These are phyloP conservation scores for Unio delphinus DNA, from an alignment of 2,888 invertebrate species.

Conservation along the genomic window DNA sequence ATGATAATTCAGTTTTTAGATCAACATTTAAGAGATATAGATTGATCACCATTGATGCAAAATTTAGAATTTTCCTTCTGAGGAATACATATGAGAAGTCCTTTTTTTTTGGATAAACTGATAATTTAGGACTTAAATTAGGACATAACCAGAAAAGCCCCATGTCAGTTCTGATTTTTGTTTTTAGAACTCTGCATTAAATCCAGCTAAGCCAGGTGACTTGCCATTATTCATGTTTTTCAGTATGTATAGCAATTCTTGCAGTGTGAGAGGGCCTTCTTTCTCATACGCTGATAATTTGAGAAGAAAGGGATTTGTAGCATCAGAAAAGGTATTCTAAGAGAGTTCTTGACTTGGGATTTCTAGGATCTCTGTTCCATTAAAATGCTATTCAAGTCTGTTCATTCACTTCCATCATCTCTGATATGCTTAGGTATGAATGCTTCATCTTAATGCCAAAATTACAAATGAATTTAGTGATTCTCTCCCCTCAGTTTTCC, in stretches of 20 bases:
- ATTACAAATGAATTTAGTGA: neutral
- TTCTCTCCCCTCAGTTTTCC: neutral
- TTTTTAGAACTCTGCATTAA: conserved; percentile 6
- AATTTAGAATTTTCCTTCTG: neutral
- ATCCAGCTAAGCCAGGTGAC: conserved; percentile 1
- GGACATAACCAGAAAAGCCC: neutral
- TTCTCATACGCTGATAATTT: conserved; percentile 3
- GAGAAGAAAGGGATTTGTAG: conserved; percentile 3
- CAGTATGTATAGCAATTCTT: conserved; percentile 5
- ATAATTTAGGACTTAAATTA: neutral
- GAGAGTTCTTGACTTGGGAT: neutral
- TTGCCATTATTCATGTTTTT: conserved; percentile 9
- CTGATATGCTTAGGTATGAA: neutral
- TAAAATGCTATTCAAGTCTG: neutral
- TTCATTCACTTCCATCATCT: neutral
- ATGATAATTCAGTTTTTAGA: neutral
- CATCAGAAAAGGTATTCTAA: conserved; percentile 2
- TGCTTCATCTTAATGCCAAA: neutral
- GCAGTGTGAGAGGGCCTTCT: neutral
- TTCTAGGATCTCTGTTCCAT: conserved; percentile 5
- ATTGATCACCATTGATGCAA: neutral
- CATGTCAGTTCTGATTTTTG: too few relatives aligned
- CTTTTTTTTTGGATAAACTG: neutral
- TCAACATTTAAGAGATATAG: neutral
- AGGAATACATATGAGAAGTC: neutral